Base-by-base conservation (phyloP, 2,888 invertebrate species). In the Neoascia interrupta region DNA sequence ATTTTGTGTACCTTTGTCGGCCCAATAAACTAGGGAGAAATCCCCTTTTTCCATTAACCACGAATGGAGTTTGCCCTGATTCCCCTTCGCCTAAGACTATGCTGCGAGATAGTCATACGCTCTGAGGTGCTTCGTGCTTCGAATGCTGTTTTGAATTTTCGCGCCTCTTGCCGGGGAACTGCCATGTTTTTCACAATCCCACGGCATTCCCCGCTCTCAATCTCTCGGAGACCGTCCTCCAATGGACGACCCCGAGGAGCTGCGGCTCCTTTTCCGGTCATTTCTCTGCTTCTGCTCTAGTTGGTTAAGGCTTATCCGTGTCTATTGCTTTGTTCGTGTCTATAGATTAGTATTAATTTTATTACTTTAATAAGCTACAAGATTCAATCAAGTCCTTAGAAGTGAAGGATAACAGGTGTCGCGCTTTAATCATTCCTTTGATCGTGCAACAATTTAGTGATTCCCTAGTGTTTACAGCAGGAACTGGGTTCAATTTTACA, bases 281-380 rank as follows among this genome's bases (percentile, higher is more conserved):
- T 37, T 23, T 54, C 23, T 45, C 64, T 76, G 45, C 64, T 66
- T 64, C 72, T 60, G 76, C 58, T 76, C 72, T 58, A 54, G 53
- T 72, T 58, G 76, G 72, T 72, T 64, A 60, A 26, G 66, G 39
- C 31, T 54, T 60, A 39, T 76, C 34, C 61, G 58, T 72, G 72
- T 76, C 28, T 26, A 60, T 39, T 60, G 34, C 37, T 31, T 76
- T 72, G 76, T 76, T 72, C 60, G 28, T 76, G 72, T 76, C 64
- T 58, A 45, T 69, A 69, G 61, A 51, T 76, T 64, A 64, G 39
- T 69, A 45, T 56, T 41, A 28, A 72, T 60, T 75, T 70, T 64
- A 56, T 43, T 45, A 47, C 47, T 54, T 63, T 72, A 34, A 39
- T 39, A 21, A 56, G 23, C 41, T 43, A 41, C 60, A 45, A 53